phyloP scores from a whole-genome alignment of 2,797 vertebrate genomes.

The Phalloptychus januarius region DNA sequence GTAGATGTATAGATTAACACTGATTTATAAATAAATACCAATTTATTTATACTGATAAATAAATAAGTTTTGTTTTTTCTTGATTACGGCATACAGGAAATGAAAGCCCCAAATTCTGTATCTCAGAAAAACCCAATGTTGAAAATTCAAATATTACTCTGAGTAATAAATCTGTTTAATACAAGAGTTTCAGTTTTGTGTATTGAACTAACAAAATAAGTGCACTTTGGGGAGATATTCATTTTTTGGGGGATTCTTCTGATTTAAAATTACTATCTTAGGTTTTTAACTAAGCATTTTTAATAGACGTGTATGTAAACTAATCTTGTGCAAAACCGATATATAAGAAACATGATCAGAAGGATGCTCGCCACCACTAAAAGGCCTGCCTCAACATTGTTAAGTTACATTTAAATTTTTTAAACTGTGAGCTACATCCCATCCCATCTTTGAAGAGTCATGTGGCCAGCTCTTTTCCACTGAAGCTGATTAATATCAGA shows the following conservation, averaged over 20 bases:
- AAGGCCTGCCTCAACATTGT: background rate
- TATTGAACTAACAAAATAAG: background rate
- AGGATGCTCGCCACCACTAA: background rate
- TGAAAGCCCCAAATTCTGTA: background rate
- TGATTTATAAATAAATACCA: too few species aligned
- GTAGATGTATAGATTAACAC: too few species aligned
- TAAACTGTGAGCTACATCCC: background rate
- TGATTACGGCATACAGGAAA: background rate
- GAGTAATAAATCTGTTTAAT: background rate
- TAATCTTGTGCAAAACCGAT: background rate
- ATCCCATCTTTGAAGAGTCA: background rate
- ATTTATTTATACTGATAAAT: too few species aligned
- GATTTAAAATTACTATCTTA: background rate
- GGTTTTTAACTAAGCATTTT: background rate
- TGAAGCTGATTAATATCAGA: background rate
- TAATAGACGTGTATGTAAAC: background rate
- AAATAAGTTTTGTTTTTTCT: too few species aligned
- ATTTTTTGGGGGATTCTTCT: background rate
- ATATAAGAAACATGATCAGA: background rate
- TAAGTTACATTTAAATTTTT: background rate
- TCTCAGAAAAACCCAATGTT: too few species aligned
- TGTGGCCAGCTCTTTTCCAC: background rate
- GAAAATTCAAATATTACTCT: background rate
- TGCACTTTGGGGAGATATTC: background rate
- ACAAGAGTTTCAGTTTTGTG: background rate